A percentile compares a stretch with the other conserved stretches of the same genome.
These are phyloP conservation scores for Oxyruncus cristatus DNA, from an alignment of 2,113 vertebrate genomes.

Conservation along the genomic window DNA sequence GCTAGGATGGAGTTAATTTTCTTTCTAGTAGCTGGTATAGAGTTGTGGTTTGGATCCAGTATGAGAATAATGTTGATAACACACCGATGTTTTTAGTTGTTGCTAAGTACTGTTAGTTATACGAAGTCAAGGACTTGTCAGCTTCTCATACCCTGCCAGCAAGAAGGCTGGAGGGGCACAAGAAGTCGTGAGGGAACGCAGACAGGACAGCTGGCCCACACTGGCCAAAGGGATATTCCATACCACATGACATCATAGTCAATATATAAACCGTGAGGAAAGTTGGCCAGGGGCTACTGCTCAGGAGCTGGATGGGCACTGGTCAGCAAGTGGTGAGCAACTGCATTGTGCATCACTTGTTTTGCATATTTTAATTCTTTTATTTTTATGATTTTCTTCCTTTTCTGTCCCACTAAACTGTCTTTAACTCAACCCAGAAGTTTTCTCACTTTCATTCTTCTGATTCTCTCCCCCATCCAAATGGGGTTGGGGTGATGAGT, in stretches of 20 bases:
- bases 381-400: background rate
- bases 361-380: background rate
- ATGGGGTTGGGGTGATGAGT: background rate
- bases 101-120: background rate
- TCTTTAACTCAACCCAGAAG: background rate
- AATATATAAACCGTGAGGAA: background rate
- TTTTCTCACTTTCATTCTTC: background rate
- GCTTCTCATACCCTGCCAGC: background rate
- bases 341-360: background rate
- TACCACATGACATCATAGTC: background rate
- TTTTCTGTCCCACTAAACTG: background rate
- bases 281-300: background rate
- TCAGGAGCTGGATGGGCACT: background rate
- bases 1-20: background rate
- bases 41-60: background rate
- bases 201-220: background rate
- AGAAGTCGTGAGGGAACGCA: background rate
- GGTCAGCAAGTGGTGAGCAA: rapidly evolving
- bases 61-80: background rate
- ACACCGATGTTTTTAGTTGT: background rate
- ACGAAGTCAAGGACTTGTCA: background rate
- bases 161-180: background rate
- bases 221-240: background rate
- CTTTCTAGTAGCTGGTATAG: background rate
- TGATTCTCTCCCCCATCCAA: background rate